A percentile compares a stretch with the other conserved stretches of the same genome.
Evolutionary conservation across 2,797 vertebrate genomes (phyloP).

Genomic region (Lophotriccus pileatus): DNA sequence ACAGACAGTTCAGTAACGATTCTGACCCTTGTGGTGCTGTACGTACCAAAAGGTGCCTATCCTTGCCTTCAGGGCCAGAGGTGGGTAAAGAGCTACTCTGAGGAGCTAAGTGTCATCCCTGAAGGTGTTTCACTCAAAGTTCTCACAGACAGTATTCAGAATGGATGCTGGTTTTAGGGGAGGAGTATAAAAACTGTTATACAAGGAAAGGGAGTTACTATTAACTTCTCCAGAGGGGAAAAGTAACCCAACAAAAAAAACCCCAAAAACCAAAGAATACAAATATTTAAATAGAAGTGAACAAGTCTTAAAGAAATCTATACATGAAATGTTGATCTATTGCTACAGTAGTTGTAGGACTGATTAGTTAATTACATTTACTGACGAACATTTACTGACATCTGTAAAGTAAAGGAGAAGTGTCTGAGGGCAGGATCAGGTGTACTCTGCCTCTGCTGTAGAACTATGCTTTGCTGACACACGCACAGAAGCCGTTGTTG

Average conservation of each 20-base stretch:
- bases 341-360: background rate
- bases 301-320: background rate
- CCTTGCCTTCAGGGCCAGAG: background rate
- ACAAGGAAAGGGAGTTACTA: background rate
- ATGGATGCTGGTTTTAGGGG: background rate
- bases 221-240: background rate
- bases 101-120: background rate
- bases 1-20: background rate
- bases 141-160: background rate
- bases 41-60: background rate
- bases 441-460: background rate
- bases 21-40: background rate
- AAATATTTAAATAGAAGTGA: background rate
- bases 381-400: background rate
- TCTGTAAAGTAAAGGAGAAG: background rate
- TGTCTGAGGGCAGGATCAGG: background rate
- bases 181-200: background rate
- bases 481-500: slow-evolving; percentile 30
- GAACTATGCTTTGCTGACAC: slow-evolving; percentile 9
- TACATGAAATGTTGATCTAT: background rate
- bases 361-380: background rate
- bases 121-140: background rate
- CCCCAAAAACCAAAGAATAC: background rate
- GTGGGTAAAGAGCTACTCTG: background rate
- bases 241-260: background rate